Evolutionary conservation across 2,888 invertebrate genomes (phyloP).

Genomic region (Lithodes maja): DNA sequence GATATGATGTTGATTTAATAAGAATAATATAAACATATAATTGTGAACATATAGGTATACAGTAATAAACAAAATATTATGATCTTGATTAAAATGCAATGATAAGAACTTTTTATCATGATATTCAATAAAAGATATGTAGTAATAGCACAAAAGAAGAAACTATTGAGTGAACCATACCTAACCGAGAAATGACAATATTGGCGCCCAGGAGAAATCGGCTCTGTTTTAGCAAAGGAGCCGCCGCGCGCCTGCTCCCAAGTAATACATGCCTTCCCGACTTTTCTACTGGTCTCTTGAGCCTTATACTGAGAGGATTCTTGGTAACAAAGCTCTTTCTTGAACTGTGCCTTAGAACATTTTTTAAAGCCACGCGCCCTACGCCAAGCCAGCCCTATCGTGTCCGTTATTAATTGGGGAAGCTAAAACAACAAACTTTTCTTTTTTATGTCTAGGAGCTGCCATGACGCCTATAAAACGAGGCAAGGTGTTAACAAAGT

Average conservation of each 20-base stretch:
- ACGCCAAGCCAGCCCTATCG: constrained; percentile 36
- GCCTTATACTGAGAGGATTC: constrained; percentile 59
- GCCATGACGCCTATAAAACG: too few relatives aligned
- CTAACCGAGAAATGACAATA: neutral
- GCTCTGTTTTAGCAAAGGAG: neutral
- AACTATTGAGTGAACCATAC: too few relatives aligned
- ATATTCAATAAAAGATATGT: too few relatives aligned
- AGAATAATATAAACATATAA: too few relatives aligned
- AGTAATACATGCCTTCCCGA: constrained; percentile 55
- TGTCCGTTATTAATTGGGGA: neutral
- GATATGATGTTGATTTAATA: too few relatives aligned
- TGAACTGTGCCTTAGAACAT: constrained; percentile 60
- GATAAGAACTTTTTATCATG: too few relatives aligned
- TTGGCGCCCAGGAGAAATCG: constrained; percentile 1
- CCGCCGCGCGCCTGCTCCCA: constrained; percentile 48
- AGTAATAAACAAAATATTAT: too few relatives aligned
- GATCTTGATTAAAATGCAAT: too few relatives aligned
- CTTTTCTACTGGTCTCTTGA: constrained; percentile 61
- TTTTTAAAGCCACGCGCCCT: constrained; percentile 47
- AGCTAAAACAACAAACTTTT: neutral
- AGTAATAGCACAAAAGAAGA: too few relatives aligned
- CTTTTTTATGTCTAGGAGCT: too few relatives aligned
- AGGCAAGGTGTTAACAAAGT: too few relatives aligned
- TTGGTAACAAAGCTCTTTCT: constrained; percentile 62
- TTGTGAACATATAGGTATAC: too few relatives aligned